phyloP scores from a whole-genome alignment of 1,140 invertebrate species.

The Brachionus rubens region DNA sequence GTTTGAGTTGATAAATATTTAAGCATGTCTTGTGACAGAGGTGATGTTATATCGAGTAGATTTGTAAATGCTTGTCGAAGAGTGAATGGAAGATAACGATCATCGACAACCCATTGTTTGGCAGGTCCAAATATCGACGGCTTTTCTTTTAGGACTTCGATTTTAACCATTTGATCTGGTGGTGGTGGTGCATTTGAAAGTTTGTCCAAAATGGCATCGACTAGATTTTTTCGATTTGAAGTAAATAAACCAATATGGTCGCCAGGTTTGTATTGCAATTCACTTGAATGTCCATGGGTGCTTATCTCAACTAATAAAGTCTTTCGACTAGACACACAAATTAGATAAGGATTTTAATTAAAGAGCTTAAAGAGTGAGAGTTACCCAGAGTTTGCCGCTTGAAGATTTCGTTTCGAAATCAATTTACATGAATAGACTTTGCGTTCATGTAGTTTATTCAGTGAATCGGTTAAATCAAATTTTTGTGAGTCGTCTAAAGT shows the following conservation, averaged over 20 bases:
- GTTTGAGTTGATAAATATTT: conserved; percentile 77
- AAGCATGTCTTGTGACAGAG: conserved; percentile 79
- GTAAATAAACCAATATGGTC: conserved; percentile 89
- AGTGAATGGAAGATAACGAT: conserved; percentile 74
- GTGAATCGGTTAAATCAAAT: conserved; percentile 52
- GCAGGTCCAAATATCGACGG: conserved; percentile 67
- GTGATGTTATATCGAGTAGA: conserved; percentile 86
- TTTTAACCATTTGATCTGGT: conserved; percentile 71
- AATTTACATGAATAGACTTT: conserved; percentile 68
- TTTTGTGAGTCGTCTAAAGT: conserved; percentile 63
- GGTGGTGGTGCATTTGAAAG: conserved; percentile 68
- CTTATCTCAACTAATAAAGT: conserved; percentile 67
- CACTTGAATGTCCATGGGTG: conserved; percentile 50
- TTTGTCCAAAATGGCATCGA: conserved; percentile 72
- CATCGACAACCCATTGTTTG: conserved; percentile 79
- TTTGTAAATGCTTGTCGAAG: conserved; percentile 73
- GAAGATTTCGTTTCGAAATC: conserved; percentile 61
- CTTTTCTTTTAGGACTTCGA: conserved; percentile 80
- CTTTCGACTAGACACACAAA: too few relatives aligned
- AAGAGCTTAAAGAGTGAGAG: too few relatives aligned
- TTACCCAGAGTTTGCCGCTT: conserved; percentile 58
- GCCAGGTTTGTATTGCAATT: conserved; percentile 72
- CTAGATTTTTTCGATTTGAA: conserved; percentile 74
- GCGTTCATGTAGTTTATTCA: conserved; percentile 66
- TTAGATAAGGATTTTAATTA: too few relatives aligned